Conservation (phyloP, 2,797 vertebrate species). For the Aldrovandia affinis region DNA sequence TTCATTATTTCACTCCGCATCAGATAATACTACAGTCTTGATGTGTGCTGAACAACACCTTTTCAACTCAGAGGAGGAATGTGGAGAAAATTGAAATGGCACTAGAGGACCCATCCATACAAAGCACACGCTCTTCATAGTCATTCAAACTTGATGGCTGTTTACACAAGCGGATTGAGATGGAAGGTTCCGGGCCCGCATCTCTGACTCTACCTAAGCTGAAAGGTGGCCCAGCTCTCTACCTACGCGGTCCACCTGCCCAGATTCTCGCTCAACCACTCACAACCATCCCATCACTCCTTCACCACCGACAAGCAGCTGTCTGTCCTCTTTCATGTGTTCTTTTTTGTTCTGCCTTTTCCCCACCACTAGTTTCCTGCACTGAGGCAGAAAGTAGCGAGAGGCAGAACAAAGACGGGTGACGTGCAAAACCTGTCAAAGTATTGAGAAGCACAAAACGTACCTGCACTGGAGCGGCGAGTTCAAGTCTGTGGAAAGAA, state of each 20-base stretch:
- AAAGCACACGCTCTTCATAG: not conserved
- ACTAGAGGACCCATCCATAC: slow-evolving; percentile 9
- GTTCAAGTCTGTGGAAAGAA: slow-evolving; percentile 8
- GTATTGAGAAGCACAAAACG: slow-evolving; percentile 9
- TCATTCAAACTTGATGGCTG: not conserved
- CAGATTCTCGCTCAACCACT: not conserved
- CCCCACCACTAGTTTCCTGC: slow-evolving; percentile 6
- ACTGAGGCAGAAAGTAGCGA: slow-evolving; percentile 13
- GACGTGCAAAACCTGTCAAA: slow-evolving; percentile 5
- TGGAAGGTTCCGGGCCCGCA: not conserved
- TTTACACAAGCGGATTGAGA: not conserved
- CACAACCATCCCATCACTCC: not conserved
- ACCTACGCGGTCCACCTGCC: not conserved
- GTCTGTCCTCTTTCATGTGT: not conserved
- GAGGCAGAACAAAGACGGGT: not conserved
- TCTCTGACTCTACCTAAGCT: not conserved
- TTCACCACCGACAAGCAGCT: not conserved
- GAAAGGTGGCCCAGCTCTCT: slow-evolving; percentile 3
- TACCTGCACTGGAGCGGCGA: not conserved
- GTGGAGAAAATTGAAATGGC: slow-evolving; percentile 5
- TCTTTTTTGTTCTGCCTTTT: slow-evolving; percentile 3
- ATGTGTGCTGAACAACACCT: slow-evolving; percentile 2
- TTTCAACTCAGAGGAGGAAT: slow-evolving; percentile 1
- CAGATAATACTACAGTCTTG: not conserved
- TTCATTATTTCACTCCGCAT: not conserved